Evolutionary conservation across 2,113 vertebrate species (phyloP).

Genomic region (Entomyzon cyanotis): DNA sequence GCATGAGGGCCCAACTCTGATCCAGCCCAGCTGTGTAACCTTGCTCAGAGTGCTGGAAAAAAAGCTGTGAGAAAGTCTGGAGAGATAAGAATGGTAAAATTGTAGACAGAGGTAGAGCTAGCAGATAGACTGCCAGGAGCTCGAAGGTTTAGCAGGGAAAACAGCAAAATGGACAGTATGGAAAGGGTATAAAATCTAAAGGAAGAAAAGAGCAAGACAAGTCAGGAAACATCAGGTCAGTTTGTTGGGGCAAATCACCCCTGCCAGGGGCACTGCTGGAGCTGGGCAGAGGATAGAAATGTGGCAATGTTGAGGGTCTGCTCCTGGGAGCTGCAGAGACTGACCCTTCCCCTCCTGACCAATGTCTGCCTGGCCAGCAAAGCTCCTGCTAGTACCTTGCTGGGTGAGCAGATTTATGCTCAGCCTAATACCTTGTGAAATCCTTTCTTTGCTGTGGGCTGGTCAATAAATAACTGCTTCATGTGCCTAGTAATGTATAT

Average conservation of each 20-base stretch:
- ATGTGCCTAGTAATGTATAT: background rate
- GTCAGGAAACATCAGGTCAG: background rate
- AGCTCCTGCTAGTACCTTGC: background rate
- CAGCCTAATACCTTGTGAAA: background rate
- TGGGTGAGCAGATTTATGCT: background rate
- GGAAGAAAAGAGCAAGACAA: background rate
- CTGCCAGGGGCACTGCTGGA: background rate
- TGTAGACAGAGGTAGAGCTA: background rate
- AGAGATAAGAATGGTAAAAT: background rate
- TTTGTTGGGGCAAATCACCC: background rate
- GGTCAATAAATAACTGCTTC: background rate
- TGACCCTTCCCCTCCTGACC: background rate
- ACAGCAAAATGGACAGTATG: background rate
- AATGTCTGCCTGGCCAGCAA: background rate
- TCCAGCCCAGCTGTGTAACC: background rate
- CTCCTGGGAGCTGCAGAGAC: background rate
- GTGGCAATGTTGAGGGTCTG: background rate
- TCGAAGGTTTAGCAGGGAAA: background rate
- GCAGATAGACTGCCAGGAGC: background rate
- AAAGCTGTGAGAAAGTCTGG: background rate
- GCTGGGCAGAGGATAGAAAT: background rate
- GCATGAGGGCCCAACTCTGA: background rate
- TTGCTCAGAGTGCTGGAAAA: background rate
- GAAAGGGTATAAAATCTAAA: background rate
- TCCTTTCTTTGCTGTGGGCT: background rate